A percentile compares a stretch with the other conserved stretches of the same genome.
Evolutionary conservation across 2,888 invertebrate genomes (phyloP).

Genomic region (Biston betularia): DNA sequence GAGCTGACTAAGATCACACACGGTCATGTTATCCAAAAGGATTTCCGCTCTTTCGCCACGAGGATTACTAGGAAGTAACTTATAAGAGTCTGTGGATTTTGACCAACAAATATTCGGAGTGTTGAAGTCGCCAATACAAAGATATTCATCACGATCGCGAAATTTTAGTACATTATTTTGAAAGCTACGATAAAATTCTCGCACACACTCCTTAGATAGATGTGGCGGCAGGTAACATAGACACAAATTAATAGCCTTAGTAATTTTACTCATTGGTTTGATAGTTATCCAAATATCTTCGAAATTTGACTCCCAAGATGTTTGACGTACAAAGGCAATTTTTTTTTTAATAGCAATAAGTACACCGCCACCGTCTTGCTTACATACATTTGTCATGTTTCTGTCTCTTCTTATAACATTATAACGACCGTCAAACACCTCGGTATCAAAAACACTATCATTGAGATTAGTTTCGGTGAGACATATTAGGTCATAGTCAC

Average conservation of each 20-base stretch:
- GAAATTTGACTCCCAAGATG: conserved; percentile 30
- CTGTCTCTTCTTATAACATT: conserved; percentile 32
- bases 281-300: conserved; percentile 41
- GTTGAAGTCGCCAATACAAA: conserved; percentile 1
- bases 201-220: conserved; percentile 1
- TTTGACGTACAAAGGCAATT: conserved; percentile 26
- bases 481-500: conserved; percentile 35
- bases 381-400: neutral
- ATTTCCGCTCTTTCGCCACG: neutral
- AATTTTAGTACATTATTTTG: conserved; percentile 5
- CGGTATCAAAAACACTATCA: conserved; percentile 17
- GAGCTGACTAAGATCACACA: neutral
- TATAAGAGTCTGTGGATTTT: neutral
- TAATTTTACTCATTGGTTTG: neutral
- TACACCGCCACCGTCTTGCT: conserved; percentile 36
- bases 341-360: conserved; percentile 33
- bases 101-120: neutral
- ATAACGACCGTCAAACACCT: conserved; percentile 31
- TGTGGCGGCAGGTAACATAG: conserved; percentile 37
- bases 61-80: neutral
- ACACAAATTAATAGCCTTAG: conserved; percentile 24
- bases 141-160: neutral
- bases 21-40: neutral
- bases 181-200: conserved; percentile 9
- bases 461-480: conserved; percentile 34